These are phyloP conservation scores for Symphodus melops DNA, from an alignment of 2,113 vertebrate genomes.

Conservation along the genomic window DNA sequence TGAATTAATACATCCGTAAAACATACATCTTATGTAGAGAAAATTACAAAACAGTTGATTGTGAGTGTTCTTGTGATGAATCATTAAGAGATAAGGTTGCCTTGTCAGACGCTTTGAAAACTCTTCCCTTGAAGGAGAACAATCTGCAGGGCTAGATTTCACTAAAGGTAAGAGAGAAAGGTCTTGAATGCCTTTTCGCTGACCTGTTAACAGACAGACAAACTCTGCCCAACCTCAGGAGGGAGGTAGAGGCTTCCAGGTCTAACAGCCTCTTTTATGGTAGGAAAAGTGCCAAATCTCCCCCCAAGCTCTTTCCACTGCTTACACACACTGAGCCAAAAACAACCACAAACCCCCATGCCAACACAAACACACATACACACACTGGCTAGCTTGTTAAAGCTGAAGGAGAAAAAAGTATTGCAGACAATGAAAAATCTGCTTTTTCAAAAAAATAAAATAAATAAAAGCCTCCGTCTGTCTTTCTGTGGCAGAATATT, in stretches of 20 bases:
- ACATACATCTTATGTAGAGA: too few species aligned
- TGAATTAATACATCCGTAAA: too few species aligned
- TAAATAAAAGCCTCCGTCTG: too few species aligned
- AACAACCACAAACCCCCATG: slow-evolving; percentile 27
- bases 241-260: slow-evolving; percentile 51
- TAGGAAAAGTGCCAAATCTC: slow-evolving; percentile 63
- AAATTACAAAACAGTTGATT: too few species aligned
- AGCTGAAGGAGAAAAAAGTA: slow-evolving; percentile 25
- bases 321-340: slow-evolving; percentile 27
- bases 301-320: slow-evolving; percentile 69
- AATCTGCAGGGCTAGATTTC: neutral
- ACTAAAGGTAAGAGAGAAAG: neutral
- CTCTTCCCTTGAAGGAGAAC: too few species aligned
- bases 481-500: too few species aligned
- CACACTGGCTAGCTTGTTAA: neutral
- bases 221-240: slow-evolving; percentile 39
- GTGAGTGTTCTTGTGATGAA: too few species aligned
- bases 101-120: too few species aligned
- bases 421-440: slow-evolving; percentile 30
- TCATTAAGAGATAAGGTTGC: too few species aligned
- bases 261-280: slow-evolving; percentile 60
- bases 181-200: neutral
- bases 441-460: too few species aligned
- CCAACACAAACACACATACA: slow-evolving; percentile 5
- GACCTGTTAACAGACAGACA: slow-evolving; percentile 26